Evolutionary conservation across 1,140 invertebrate genomes (phyloP).

Genomic region (Apis dorsata): DNA sequence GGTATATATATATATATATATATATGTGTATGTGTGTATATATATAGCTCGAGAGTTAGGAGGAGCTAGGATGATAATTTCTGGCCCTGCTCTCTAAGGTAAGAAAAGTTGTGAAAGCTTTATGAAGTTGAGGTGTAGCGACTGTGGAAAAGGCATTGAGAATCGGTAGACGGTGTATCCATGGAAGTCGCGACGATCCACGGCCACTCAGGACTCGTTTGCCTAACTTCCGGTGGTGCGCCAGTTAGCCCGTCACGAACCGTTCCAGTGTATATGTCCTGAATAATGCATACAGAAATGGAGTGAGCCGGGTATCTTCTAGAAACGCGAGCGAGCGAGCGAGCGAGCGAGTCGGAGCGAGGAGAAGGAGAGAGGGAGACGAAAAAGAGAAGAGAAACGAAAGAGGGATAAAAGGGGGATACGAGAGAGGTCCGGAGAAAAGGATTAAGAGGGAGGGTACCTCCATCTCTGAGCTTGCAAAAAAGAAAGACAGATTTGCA

Average conservation of each 20-base stretch:
- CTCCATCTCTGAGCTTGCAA: not conserved
- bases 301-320: constrained; percentile 16
- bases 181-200: constrained; percentile 59
- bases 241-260: constrained; percentile 63
- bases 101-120: not conserved
- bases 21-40: too few species aligned
- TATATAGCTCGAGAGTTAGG: too few species aligned
- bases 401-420: not conserved
- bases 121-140: too few species aligned
- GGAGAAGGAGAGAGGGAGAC: not conserved
- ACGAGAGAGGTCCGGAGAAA: constrained; percentile 10
- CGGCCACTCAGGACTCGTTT: constrained; percentile 58
- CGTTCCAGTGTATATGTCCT: constrained; percentile 52
- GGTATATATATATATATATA: too few species aligned
- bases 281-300: constrained; percentile 64
- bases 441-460: constrained; percentile 30
- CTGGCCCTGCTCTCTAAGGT: too few species aligned
- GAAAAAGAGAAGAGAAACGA: too few species aligned
- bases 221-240: constrained; percentile 64
- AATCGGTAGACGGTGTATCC: constrained; percentile 61
- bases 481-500: constrained; percentile 27
- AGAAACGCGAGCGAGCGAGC: constrained; percentile 30
- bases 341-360: constrained; percentile 7
- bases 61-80: not conserved
- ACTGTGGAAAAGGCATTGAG: constrained; percentile 9